phyloP scores from a whole-genome alignment of 2,113 vertebrate species.

The Poeciliopsis turrubarensis region DNA sequence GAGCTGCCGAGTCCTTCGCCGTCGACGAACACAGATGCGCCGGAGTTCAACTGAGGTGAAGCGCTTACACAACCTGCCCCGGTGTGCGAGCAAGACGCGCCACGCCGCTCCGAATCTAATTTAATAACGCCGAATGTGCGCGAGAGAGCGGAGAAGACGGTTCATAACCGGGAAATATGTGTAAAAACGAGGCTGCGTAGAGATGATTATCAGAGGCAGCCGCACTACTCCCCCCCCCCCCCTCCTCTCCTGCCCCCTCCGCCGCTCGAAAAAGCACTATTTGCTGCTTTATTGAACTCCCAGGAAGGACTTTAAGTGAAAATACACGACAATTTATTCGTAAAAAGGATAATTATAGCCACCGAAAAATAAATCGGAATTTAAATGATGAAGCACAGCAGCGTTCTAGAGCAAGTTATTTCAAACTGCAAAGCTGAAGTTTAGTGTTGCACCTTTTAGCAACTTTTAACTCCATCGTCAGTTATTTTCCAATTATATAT shows the following conservation, averaged over 20 bases:
- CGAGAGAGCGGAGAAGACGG: slow-evolving; percentile 4
- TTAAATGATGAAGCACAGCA: neutral
- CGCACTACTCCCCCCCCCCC: slow-evolving; percentile 25
- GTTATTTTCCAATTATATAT: neutral
- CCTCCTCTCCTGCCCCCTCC: slow-evolving; percentile 40
- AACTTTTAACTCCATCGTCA: neutral
- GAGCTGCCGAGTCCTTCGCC: slow-evolving; percentile 53
- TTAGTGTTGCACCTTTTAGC: neutral
- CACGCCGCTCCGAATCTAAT: slow-evolving; percentile 23
- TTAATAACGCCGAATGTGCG: slow-evolving; percentile 31
- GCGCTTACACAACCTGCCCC: slow-evolving; percentile 72
- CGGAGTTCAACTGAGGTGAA: slow-evolving; percentile 83
- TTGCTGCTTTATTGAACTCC: slow-evolving; percentile 32
- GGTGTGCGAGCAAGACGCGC: slow-evolving; percentile 21
- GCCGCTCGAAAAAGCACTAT: slow-evolving; percentile 37
- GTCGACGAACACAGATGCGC: slow-evolving; percentile 65
- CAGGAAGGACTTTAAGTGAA: neutral
- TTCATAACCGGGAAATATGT: slow-evolving; percentile 37
- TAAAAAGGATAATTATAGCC: neutral
- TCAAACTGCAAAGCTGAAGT: neutral
- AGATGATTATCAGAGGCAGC: slow-evolving; percentile 49
- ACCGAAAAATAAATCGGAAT: neutral
- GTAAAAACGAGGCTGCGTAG: slow-evolving; percentile 31
- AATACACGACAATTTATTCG: neutral
- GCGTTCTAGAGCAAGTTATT: neutral